Conservation (phyloP, 2,888 invertebrate species). For the Alitta virens region DNA sequence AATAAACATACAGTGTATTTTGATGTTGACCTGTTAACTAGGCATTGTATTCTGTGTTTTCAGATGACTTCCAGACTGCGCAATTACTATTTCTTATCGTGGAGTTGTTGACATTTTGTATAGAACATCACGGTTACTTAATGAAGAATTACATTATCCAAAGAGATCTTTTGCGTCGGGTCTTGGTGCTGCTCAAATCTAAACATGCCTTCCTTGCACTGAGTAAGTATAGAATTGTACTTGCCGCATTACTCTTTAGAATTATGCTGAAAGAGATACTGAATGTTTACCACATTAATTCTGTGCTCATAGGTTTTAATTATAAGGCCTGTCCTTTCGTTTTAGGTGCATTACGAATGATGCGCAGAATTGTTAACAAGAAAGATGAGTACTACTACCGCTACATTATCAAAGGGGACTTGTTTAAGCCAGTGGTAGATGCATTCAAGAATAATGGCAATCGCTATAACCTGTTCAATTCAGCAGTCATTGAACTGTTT, state of each 20-base stretch:
- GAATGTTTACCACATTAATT: no score
- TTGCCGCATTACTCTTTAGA: no score
- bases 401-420: constrained; percentile 89
- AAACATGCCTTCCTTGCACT: constrained; percentile 96
- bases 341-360: constrained; percentile 85
- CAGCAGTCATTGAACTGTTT: constrained; percentile 97
- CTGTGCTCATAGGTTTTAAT: no score
- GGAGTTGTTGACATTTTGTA: constrained; percentile 95
- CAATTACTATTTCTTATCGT: constrained; percentile 91
- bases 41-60: no score
- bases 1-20: no score
- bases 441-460: constrained; percentile 95
- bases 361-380: constrained; percentile 93
- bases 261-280: no score
- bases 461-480: constrained; percentile 97
- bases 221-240: constrained; percentile 59
- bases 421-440: constrained; percentile 94
- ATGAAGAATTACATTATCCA: constrained; percentile 97
- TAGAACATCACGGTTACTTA: constrained; percentile 98
- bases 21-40: no score
- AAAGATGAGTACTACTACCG: constrained; percentile 99
- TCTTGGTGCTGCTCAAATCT: constrained; percentile 93
- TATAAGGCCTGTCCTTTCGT: constrained; percentile 12
- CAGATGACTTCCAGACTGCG: constrained; percentile 94
- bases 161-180: constrained; percentile 91